A percentile compares a stretch with the other conserved stretches of the same genome.
phyloP scores from a whole-genome alignment of 2,113 vertebrate species.

The Tylochromis polylepis region DNA sequence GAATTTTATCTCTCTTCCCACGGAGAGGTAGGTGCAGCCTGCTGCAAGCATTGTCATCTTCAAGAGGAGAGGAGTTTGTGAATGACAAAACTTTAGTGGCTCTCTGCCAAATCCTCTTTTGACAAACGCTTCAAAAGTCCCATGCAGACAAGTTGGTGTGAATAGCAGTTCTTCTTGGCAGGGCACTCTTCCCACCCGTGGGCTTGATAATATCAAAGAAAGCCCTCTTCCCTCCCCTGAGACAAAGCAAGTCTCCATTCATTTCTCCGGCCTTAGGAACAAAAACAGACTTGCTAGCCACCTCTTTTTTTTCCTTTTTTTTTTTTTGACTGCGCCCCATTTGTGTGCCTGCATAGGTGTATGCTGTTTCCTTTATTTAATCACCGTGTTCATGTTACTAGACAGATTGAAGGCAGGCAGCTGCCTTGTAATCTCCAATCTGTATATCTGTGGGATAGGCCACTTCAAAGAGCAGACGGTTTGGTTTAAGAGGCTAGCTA shows the following conservation, averaged over 20 bases:
- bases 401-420: constrained; percentile 50
- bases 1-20: not conserved
- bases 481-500: constrained; percentile 39
- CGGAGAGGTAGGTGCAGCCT: constrained; percentile 3
- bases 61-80: constrained; percentile 44
- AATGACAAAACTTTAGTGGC: constrained; percentile 58
- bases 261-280: constrained; percentile 36
- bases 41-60: constrained; percentile 46
- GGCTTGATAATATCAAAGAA: constrained; percentile 63
- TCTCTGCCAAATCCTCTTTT: constrained; percentile 61
- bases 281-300: constrained; percentile 38
- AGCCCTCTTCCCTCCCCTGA: constrained; percentile 43
- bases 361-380: constrained; percentile 43
- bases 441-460: constrained; percentile 51
- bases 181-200: constrained; percentile 29
- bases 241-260: constrained; percentile 57
- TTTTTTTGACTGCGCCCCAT: constrained; percentile 5
- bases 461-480: constrained; percentile 61
- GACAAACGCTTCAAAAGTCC: constrained; percentile 64
- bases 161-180: constrained; percentile 51
- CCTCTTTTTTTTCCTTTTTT: constrained; percentile 1
- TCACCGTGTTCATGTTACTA: constrained; percentile 9
- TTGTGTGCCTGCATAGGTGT: constrained; percentile 34
- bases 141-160: constrained; percentile 64
- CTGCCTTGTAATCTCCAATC: constrained; percentile 54